A percentile compares a stretch with the other conserved stretches of the same genome.
Evolutionary conservation across 1,140 invertebrate species (phyloP).

Genomic region (Drosophila takahashii): DNA sequence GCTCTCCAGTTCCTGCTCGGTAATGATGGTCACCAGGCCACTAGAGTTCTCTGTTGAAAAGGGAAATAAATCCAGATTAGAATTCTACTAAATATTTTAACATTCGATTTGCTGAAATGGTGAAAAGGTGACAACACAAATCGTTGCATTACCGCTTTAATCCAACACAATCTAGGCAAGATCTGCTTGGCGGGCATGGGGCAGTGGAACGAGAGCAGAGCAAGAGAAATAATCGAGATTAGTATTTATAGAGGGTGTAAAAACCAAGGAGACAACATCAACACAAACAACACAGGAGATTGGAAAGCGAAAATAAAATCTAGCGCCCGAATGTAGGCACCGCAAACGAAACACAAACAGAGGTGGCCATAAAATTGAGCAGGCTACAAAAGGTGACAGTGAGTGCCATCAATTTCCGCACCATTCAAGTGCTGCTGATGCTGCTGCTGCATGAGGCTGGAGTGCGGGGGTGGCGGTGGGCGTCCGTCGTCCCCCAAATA

Average conservation of each 20-base stretch:
- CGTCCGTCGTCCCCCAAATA: slow-evolving; percentile 86
- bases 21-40: slow-evolving; percentile 94
- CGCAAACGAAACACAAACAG: slow-evolving; percentile 38
- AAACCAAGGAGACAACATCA: slow-evolving; percentile 27
- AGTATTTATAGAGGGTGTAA: slow-evolving; percentile 36
- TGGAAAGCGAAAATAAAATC: slow-evolving; percentile 18
- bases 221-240: slow-evolving; percentile 66
- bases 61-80: not conserved
- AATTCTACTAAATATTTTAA: not conserved
- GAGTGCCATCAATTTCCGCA: slow-evolving; percentile 78
- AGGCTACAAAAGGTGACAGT: slow-evolving; percentile 27
- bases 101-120: not conserved
- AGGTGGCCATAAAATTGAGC: slow-evolving; percentile 22
- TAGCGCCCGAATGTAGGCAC: slow-evolving; percentile 25
- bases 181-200: slow-evolving; percentile 39
- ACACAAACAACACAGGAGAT: slow-evolving; percentile 44
- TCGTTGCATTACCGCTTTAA: slow-evolving; percentile 61
- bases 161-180: slow-evolving; percentile 66
- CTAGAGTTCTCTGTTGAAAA: slow-evolving; percentile 86
- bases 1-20: slow-evolving; percentile 88
- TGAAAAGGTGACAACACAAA: slow-evolving; percentile 39
- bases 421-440: slow-evolving; percentile 88
- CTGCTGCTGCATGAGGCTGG: slow-evolving; percentile 92
- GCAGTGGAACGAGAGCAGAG: slow-evolving; percentile 41
- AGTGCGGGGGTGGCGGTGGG: slow-evolving; percentile 88